These are phyloP conservation scores for Notechis scutatus DNA, from an alignment of 2,113 vertebrate genomes.

Conservation along the genomic window DNA sequence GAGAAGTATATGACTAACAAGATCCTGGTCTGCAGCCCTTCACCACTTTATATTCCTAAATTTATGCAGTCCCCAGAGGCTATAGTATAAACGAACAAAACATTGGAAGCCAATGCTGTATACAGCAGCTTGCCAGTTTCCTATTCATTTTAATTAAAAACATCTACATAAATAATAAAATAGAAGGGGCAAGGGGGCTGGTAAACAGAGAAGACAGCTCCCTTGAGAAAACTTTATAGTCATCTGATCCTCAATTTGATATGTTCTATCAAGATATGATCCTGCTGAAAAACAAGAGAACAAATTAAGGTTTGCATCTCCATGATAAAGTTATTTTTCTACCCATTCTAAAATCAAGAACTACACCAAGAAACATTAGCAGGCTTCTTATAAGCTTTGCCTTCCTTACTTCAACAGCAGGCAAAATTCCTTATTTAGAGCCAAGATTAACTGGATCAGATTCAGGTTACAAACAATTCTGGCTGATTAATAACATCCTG, in stretches of 20 bases:
- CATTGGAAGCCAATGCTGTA: background rate
- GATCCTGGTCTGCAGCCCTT: background rate
- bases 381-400: background rate
- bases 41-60: background rate
- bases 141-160: background rate
- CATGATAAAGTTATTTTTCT: background rate
- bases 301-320: background rate
- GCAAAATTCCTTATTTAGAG: background rate
- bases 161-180: background rate
- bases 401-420: background rate
- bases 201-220: background rate
- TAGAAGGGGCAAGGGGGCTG: background rate
- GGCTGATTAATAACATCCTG: background rate
- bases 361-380: background rate
- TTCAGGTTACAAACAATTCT: background rate
- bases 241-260: background rate
- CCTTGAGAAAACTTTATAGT: background rate
- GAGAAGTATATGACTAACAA: background rate
- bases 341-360: background rate
- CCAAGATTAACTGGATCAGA: background rate
- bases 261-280: background rate
- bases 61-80: background rate
- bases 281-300: background rate
- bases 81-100: background rate
- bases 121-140: background rate